Evolutionary conservation across 2,113 vertebrate species (phyloP), one percentile per base, ranked within the genome.

Genomic region (Passerina amoena): DNA sequence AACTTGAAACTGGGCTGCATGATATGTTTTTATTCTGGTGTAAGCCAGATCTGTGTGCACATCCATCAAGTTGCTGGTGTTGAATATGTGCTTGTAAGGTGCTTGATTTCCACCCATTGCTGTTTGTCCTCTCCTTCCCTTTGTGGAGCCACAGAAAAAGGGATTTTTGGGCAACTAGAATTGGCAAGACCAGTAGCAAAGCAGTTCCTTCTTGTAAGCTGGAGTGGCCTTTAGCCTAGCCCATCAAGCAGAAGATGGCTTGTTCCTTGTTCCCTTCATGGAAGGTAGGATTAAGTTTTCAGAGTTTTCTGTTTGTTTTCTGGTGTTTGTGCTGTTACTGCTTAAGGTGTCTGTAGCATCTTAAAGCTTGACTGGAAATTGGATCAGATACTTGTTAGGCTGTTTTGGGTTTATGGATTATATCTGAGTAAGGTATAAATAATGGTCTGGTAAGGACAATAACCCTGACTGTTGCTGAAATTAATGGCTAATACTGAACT

Each of bases 11-110:
- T 45, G 47, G 57, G 7, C 77, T 61, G 23, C 11, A 5, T 35
- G 40, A 30, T 40, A 3, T 38, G 23, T 45, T 73, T 79, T 70
- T n/a, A 16, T 71, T 76, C 48, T 63, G 20, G 30, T 66, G 57
- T 48, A 60, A 88, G 40, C 22, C 22, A 17, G 11, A 17, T 60
- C 10, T 82, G 3, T 3, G 2, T 76, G 40, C 23, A 18, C 5
- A 11, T 38, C n/a, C 6, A 6, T 8, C 0, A 0, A 66, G 25
- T 53, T 87, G 42, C 33, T 78, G 15, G 14, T 31, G 4, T 81
- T 64, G 44, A 54, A 7, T 44, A 23, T 33, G 14, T 71, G 27
- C 30, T 86, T 70, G 38, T 40, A 69, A 63, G 54, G 23, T 44
- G 45, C 16, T 82, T 45, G 17, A 33, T 42, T 92, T 77, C 13